phyloP scores from a whole-genome alignment of 1,140 invertebrate genomes.

The Ectropis grisescens region DNA sequence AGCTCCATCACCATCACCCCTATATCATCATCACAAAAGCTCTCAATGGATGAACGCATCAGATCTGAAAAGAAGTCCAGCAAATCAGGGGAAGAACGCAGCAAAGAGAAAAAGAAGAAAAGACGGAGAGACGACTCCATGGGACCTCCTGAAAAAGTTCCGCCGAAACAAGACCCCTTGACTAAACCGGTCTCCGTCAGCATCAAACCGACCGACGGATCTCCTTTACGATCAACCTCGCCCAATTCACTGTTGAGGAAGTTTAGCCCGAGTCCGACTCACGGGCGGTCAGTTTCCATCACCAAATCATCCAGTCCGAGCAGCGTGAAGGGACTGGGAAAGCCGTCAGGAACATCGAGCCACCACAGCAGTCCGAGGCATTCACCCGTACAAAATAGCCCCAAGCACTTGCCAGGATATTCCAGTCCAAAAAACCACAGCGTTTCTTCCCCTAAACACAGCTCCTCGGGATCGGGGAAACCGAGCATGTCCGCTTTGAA shows the following conservation, averaged over 20 bases:
- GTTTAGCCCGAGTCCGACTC: constrained; percentile 78
- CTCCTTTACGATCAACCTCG: constrained; percentile 73
- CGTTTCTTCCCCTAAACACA: constrained; percentile 83
- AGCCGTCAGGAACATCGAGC: constrained; percentile 71
- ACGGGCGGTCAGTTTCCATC: constrained; percentile 71
- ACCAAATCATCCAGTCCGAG: constrained; percentile 70
- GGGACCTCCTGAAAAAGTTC: constrained; percentile 87
- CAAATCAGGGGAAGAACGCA: constrained; percentile 74
- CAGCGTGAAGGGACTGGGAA: constrained; percentile 64
- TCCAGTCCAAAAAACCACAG: constrained; percentile 78
- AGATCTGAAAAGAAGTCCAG: constrained; percentile 76
- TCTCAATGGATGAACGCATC: constrained; percentile 72
- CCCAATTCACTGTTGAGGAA: constrained; percentile 76
- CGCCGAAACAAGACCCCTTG: constrained; percentile 78
- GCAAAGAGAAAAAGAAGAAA: constrained; percentile 83
- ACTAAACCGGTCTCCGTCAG: constrained; percentile 81
- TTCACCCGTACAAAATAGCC: constrained; percentile 82
- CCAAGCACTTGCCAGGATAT: constrained; percentile 76
- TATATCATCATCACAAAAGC: constrained; percentile 73
- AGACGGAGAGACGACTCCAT: constrained; percentile 84
- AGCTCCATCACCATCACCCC: constrained; percentile 90
- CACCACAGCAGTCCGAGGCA: constrained; percentile 80
- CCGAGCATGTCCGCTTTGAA: constrained; percentile 91
- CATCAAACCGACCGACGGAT: constrained; percentile 79
- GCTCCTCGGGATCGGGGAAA: constrained; percentile 81